Conservation (phyloP, 2,888 invertebrate genomes). For the Xestia c-nigrum region DNA sequence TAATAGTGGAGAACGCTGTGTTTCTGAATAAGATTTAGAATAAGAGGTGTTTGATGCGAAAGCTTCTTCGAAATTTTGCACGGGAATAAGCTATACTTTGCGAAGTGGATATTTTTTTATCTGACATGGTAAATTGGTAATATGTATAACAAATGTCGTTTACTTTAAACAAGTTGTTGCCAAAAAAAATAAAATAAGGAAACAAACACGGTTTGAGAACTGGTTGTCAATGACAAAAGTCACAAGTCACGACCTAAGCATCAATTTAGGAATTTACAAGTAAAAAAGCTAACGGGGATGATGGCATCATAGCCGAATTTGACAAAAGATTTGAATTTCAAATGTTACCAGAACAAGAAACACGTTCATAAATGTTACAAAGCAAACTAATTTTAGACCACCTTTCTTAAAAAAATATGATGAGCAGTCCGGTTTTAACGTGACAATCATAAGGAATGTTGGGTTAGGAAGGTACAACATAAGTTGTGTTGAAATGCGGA, state of each 20-base stretch:
- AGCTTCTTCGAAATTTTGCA: constrained; percentile 22
- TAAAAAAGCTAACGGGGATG: constrained; percentile 29
- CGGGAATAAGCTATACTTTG: constrained; percentile 9
- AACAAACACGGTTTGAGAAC: constrained; percentile 39
- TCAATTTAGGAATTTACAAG: constrained; percentile 28
- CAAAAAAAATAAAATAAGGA: constrained; percentile 37
- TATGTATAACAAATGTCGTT: constrained; percentile 7
- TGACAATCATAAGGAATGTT: background rate
- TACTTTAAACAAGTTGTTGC: constrained; percentile 18
- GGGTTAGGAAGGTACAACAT: background rate
- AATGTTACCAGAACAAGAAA: constrained; percentile 14
- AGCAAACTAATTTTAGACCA: background rate
- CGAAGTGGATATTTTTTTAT: constrained; percentile 7
- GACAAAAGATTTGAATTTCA: constrained; percentile 35
- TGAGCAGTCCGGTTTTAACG: background rate
- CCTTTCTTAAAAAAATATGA: background rate
- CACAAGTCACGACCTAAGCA: constrained; percentile 21
- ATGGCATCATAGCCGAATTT: constrained; percentile 29
- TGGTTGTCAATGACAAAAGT: constrained; percentile 41
- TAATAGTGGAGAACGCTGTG: constrained; percentile 14
- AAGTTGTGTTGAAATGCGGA: constrained; percentile 35
- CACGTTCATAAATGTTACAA: constrained; percentile 3
- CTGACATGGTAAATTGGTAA: background rate
- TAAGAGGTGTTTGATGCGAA: constrained; percentile 4
- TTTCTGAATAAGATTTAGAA: constrained; percentile 10